Base-by-base conservation (phyloP, 2,888 invertebrate genomes). In the Eulithis prunata region DNA sequence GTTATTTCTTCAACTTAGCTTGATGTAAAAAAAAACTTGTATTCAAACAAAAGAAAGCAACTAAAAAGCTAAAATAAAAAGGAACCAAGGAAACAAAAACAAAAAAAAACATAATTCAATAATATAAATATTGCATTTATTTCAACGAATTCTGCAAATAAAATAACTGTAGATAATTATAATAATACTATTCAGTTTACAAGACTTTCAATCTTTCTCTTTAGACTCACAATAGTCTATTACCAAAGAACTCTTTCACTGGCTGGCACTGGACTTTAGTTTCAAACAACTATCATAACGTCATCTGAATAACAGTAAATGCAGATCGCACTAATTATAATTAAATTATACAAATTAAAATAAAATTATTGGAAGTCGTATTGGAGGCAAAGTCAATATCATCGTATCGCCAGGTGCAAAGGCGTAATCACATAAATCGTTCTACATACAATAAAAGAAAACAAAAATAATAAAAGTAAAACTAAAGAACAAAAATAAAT, bases 71-170 rank as follows among this genome's bases (percentile, higher is more conserved):
- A 80, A 83, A 75, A 83, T 8, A 62, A 81, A 89, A 89, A 87
- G 87, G 86, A 89, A 88, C 85, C 81, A 87, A 90, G 88, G 89
- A 84, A 87, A 86, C 80, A 81, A 83, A 79, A 82, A 82, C 84
- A 81, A 78, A 88, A 86, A 87, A 91, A 89, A 89, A 90, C 89
- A 89, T 90, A 91, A 90, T 84, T 90, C 89, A 91, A 90, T 92
- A 93, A 93, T 93, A 93, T 93, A 93, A 93, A 93, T 93, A 93
- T 93, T 93, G 90, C 89, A 91, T 93, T 93, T 93, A 93, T 93
- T 93, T 93, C 90, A 93, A 93, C 91, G 89, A 92, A 91, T 93
- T 91, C 89, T 89, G 91, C 89, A 89, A 92, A 91, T 92, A 91
- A 86, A 91, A 92, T 91, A 91, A 91, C 89, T 90, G 90, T 90